A percentile compares a stretch with the other conserved stretches of the same genome.
These are phyloP conservation scores for Acronicta psi DNA, from an alignment of 2,888 invertebrate species.

Conservation along the genomic window DNA sequence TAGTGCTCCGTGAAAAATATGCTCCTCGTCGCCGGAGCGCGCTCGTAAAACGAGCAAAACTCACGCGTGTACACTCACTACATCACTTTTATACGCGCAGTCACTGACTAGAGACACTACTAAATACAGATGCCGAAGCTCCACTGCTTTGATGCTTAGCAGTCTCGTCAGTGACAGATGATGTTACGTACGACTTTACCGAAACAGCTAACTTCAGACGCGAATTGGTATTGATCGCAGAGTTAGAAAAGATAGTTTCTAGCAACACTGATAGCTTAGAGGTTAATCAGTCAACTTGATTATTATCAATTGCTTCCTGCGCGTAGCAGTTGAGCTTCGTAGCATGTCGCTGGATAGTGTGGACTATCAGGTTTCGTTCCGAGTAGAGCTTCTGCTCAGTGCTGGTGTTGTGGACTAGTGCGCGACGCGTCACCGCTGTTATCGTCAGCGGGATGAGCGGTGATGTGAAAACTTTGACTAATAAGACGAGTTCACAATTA, in stretches of 20 bases:
- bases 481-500: conserved; percentile 10
- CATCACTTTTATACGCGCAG: conserved; percentile 7
- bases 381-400: neutral
- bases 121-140: neutral
- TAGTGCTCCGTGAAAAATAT: conserved; percentile 23
- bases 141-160: neutral
- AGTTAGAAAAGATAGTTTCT: too few species aligned
- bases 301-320: too few species aligned
- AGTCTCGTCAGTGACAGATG: too few species aligned
- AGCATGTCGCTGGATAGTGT: too few species aligned
- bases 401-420: neutral
- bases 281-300: too few species aligned
- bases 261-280: too few species aligned
- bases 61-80: conserved; percentile 6
- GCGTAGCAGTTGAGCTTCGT: too few species aligned
- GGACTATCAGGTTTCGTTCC: too few species aligned
- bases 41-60: conserved; percentile 8
- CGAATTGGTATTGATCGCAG: too few species aligned
- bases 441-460: conserved; percentile 11
- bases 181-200: too few species aligned
- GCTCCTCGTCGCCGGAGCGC: conserved; percentile 1
- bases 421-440: neutral
- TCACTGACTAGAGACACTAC: neutral
- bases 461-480: conserved; percentile 13
- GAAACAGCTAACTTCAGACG: too few species aligned